Base-by-base conservation (phyloP, 1,140 invertebrate species). In the Drosophila littoralis region DNA sequence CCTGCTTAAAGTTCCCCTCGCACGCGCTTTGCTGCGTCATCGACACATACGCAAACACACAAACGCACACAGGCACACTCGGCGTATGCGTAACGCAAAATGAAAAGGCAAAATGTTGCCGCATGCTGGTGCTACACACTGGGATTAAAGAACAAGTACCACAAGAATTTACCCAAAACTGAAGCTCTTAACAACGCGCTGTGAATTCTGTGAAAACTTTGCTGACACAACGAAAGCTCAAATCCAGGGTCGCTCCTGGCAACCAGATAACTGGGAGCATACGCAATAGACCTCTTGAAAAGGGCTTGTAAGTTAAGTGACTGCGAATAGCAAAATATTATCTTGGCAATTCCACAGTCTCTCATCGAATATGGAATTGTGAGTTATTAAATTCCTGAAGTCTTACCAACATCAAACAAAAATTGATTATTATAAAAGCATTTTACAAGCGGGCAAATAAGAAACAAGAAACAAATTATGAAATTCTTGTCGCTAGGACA, bases 1-100 rank as follows among this genome's bases (percentile, higher is more conserved):
- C 22, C 5, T 74, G 66, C 79, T 86, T 88, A 86, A 77, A 86
- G 83, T 83, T 88, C 77, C 60, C 48, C 79, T 77, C 65, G 61
- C 67, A 77, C 70, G 71, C 79, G 71, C 86, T 75, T 81, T 85
- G 71, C 63, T 28, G 2, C n/a, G 12, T 33, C 33, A 43, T 10
- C 50, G 57, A 35, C 50, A 64, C 38, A 36, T 7, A 42, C 63
- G 50, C 61, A 38, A 12, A 8, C 35, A 52, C 36, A 52, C 59
- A 57, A 1, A 1, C 51, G 12, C 1, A 36, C 38, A 17, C 22
- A 13, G 52, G 15, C 43, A 57, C 50, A 81, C 59, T 55, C 50
- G 83, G 69, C 66, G 84, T 83, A 75, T 88, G 83, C 79, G 84
- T 89, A 72, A 77, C 79, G 79, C 60, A 48, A 66, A 79, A 79